Base-by-base conservation (phyloP, 2,797 vertebrate genomes). In the Danio jaintianensis region DNA sequence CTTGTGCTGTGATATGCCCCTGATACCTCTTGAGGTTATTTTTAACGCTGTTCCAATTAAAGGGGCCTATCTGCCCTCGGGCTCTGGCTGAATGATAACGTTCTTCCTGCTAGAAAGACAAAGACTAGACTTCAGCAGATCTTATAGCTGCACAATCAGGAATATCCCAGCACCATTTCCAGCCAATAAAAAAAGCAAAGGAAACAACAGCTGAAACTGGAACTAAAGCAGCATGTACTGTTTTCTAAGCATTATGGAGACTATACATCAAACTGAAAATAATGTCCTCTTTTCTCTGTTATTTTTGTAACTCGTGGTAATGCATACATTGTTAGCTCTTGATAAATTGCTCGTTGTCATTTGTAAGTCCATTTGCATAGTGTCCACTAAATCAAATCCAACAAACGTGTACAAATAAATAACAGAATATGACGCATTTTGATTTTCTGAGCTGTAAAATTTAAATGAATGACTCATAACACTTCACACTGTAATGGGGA, bases 11-110 rank as follows among this genome's bases (percentile, higher is more conserved):
- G 56, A 82, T 86, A 83, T 82, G 67, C 78, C 86, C 81, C 83
- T 84, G 83, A 85, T 84, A 85, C 86, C 59, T 80, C 81, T 79
- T 76, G 77, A 70, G 82, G 82, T 88, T 88, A 88, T 88, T 88
- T 88, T 87, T 87, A 86, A 84, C 75, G 11, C 79, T 75, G 80
- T 80, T 79, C 86, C 85, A 88, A 88, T 88, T 85, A 88, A 84
- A 88, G 75, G 79, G 68, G 82, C 76, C 85, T 83, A 85, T 84
- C 81, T 86, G 79, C 75, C 83, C 78, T 74, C 63, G 52, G 82
- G 85, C 77, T 66, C 73, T 16, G 71, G 6, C 73, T 76, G 80
- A 84, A 84, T 79, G 80, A 86, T 87, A 85, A 81, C 79, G 50
- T 80, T 85, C 80, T 76, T 70, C 56, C 80, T 82, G 55, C 13